phyloP scores from a whole-genome alignment of 2,113 vertebrate genomes.

The Colaptes auratus region DNA sequence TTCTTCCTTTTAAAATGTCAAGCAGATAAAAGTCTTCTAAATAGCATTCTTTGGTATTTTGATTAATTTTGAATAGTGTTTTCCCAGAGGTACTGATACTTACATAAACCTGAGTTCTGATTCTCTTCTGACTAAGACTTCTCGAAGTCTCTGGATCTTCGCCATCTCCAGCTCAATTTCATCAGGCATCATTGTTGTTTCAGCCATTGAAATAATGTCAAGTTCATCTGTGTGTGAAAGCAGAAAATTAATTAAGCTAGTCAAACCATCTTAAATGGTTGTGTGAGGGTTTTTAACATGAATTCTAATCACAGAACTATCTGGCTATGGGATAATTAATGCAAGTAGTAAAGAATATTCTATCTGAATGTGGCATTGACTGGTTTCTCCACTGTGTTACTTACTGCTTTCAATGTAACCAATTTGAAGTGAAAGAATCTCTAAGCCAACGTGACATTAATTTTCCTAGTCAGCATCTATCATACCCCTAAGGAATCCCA shows the following conservation, averaged over 20 bases:
- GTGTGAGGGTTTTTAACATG: background rate
- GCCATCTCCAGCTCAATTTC: conserved; percentile 98
- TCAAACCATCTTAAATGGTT: background rate
- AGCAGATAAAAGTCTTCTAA: conserved; percentile 52
- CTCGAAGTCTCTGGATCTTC: conserved; percentile 94
- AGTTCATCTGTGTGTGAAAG: conserved; percentile 81
- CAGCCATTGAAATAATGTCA: conserved; percentile 95
- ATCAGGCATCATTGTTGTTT: conserved; percentile 93
- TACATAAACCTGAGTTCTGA: conserved; percentile 99
- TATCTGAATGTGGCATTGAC: background rate
- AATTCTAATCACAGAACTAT: conserved; percentile 4
- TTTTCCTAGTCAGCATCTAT: background rate
- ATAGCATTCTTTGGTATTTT: conserved; percentile 45
- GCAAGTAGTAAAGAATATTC: background rate
- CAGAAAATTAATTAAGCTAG: background rate
- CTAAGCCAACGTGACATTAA: background rate
- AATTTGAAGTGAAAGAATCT: background rate
- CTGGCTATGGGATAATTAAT: conserved; percentile 12
- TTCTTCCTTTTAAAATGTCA: conserved; percentile 60
- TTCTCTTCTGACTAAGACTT: conserved; percentile 95
- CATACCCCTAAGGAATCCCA: background rate
- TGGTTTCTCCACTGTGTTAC: background rate
- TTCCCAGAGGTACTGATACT: conserved; percentile 71
- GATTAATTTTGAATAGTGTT: conserved; percentile 60
- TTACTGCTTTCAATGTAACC: background rate